phyloP scores from a whole-genome alignment of 2,888 invertebrate genomes.

The Orthosia incerta region DNA sequence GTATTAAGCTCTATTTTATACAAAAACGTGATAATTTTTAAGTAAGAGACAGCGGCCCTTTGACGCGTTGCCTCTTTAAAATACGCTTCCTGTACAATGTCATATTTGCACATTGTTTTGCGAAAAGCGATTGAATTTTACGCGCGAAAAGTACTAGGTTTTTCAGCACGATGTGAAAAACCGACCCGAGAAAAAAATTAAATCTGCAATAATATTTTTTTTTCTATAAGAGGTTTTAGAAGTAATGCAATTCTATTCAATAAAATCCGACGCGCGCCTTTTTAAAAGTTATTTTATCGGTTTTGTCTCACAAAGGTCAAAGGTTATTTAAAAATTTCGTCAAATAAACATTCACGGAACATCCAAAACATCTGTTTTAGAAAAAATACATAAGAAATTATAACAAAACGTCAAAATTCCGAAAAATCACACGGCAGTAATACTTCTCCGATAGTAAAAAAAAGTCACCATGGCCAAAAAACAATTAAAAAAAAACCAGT shows the following conservation, averaged over 20 bases:
- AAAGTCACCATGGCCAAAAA: not conserved
- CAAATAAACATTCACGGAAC: not conserved
- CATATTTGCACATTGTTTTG: too few species aligned
- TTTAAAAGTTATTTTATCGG: not conserved
- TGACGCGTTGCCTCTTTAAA: too few species aligned
- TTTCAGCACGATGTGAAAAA: not conserved
- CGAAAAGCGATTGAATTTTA: not conserved
- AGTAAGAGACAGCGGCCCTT: too few species aligned
- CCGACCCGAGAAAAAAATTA: not conserved
- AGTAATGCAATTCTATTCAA: not conserved
- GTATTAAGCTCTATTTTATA: too few species aligned
- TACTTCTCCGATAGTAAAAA: too few species aligned
- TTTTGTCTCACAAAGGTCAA: not conserved
- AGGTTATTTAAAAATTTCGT: not conserved
- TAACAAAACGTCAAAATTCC: not conserved
- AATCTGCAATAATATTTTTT: not conserved
- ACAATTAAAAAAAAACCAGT: not conserved
- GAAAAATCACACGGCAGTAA: not conserved
- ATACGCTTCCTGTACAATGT: too few species aligned
- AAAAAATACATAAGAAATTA: too few species aligned
- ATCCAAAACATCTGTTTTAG: too few species aligned
- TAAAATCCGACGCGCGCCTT: not conserved
- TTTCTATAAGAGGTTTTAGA: not conserved
- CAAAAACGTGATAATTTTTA: too few species aligned
- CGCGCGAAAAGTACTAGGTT: slow-evolving; percentile 17